These are phyloP conservation scores for Actenoides hombroni DNA, from an alignment of 2,113 vertebrate species.

Conservation along the genomic window DNA sequence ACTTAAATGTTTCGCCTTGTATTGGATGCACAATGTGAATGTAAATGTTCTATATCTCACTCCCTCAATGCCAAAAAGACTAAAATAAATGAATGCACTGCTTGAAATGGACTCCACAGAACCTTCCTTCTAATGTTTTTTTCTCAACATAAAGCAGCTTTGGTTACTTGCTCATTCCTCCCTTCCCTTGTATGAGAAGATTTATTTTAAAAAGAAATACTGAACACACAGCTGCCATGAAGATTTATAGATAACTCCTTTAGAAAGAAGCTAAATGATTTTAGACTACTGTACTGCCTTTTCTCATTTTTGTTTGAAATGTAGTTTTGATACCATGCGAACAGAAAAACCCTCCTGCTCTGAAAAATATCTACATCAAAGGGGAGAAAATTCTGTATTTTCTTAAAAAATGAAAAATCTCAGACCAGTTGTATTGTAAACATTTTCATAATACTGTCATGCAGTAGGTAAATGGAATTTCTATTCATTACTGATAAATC, in stretches of 20 bases:
- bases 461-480: slow-evolving; percentile 15
- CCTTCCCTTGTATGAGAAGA: not conserved
- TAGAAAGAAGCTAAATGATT: slow-evolving; percentile 16
- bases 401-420: slow-evolving; percentile 15
- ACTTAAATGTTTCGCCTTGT: not conserved
- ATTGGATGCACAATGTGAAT: not conserved
- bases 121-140: not conserved
- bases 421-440: slow-evolving; percentile 21
- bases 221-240: slow-evolving; percentile 11
- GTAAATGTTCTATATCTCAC: not conserved
- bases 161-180: not conserved
- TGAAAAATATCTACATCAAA: slow-evolving; percentile 22
- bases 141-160: not conserved
- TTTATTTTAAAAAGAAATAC: slow-evolving; percentile 32
- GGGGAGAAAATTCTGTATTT: not conserved
- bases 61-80: not conserved
- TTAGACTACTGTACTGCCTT: slow-evolving; percentile 5
- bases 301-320: slow-evolving; percentile 22
- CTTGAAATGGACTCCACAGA: not conserved
- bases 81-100: not conserved
- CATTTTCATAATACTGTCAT: slow-evolving; percentile 27
- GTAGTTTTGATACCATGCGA: slow-evolving; percentile 18
- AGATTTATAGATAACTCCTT: slow-evolving; percentile 50
- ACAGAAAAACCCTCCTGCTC: not conserved
- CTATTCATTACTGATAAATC: slow-evolving; percentile 25